Evolutionary conservation across 2,797 vertebrate genomes (phyloP).

Genomic region (Anableps anableps): DNA sequence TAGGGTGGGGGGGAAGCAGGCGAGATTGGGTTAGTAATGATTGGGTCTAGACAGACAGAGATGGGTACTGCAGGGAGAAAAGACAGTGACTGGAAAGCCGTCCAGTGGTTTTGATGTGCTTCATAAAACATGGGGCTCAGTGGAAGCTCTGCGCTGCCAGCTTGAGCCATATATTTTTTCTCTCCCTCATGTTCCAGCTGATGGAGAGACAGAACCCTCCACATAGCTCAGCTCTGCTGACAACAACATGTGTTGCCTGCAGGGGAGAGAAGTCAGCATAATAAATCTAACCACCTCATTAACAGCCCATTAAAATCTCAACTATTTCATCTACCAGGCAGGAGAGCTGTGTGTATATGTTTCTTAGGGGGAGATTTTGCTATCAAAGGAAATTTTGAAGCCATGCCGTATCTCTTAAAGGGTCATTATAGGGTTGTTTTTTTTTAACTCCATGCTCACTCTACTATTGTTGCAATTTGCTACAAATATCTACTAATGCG

Average conservation of each 20-base stretch:
- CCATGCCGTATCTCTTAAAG: conserved; percentile 19
- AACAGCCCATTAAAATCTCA: conserved; percentile 73
- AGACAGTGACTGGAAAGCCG: conserved; percentile 51
- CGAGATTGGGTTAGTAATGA: conserved; percentile 56
- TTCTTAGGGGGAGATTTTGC: conserved; percentile 39
- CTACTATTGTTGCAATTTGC: conserved; percentile 10
- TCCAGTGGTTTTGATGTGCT: conserved; percentile 75
- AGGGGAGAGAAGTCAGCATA: conserved; percentile 56
- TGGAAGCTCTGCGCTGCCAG: conserved; percentile 28
- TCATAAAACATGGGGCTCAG: conserved; percentile 12
- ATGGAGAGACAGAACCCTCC: conserved; percentile 52
- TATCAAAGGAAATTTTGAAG: conserved; percentile 48
- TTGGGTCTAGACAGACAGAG: conserved; percentile 49
- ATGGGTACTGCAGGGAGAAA: conserved; percentile 44
- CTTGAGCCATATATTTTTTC: conserved; percentile 24
- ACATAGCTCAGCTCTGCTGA: conserved; percentile 66
- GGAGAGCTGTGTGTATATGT: conserved; percentile 57
- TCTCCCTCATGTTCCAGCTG: conserved; percentile 29
- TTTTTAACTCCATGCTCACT: conserved; percentile 21
- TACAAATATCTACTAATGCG: background rate
- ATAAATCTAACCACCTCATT: conserved; percentile 76
- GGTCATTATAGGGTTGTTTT: conserved; percentile 19
- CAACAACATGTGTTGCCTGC: conserved; percentile 69
- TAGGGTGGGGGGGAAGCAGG: conserved; percentile 21
- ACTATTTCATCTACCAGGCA: conserved; percentile 66